Percentiles rank a stretch among this genome's conserved stretches.
These are phyloP conservation scores for Thymelicus sylvestris DNA, from an alignment of 2,888 invertebrate genomes.

Conservation along the genomic window DNA sequence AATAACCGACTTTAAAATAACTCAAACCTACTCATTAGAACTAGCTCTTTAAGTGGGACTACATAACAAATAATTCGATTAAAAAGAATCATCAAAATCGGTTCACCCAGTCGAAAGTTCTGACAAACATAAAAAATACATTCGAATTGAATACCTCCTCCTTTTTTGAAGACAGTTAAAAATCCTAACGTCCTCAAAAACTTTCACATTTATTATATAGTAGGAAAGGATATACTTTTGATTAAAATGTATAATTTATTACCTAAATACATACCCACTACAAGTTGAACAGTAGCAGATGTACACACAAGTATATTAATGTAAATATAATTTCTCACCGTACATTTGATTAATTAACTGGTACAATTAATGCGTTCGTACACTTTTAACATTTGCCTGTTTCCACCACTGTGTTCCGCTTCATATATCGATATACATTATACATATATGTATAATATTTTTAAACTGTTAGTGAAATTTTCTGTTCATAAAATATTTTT, in stretches of 20 bases:
- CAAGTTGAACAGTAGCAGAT: background rate
- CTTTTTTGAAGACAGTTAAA: too few relatives aligned
- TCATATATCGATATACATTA: background rate
- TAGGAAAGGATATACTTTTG: too few relatives aligned
- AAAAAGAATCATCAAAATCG: too few relatives aligned
- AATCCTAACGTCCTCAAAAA: too few relatives aligned
- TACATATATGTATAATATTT: background rate
- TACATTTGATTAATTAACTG: slow-evolving; percentile 6
- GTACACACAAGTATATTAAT: background rate
- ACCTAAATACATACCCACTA: background rate
- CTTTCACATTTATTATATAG: too few relatives aligned
- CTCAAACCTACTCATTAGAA: too few relatives aligned
- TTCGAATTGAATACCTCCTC: too few relatives aligned
- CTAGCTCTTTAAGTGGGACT: too few relatives aligned
- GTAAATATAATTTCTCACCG: slow-evolving; percentile 9
- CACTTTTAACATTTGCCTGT: slow-evolving; percentile 1
- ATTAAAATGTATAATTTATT: background rate
- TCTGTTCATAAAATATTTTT: background rate
- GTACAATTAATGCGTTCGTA: slow-evolving; percentile 3
- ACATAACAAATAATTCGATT: too few relatives aligned
- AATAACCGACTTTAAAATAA: too few relatives aligned
- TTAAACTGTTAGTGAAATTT: background rate
- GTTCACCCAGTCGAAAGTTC: too few relatives aligned
- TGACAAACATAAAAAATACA: too few relatives aligned
- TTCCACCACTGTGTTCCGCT: background rate